Conservation (phyloP, 2,113 vertebrate genomes). For the Sceloporus tristichus region DNA sequence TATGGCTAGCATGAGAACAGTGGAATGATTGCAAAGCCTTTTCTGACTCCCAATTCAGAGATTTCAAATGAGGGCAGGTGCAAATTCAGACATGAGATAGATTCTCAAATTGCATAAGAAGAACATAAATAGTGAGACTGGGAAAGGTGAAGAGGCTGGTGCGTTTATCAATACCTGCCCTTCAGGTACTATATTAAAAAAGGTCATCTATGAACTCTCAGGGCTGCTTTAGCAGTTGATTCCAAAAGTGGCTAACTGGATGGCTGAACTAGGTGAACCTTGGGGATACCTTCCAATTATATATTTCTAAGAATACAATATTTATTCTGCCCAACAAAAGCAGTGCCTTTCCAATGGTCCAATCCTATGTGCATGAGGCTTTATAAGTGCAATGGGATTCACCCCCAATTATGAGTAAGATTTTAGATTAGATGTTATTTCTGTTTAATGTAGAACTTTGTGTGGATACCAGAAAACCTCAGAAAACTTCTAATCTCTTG, state of each 20-base stretch:
- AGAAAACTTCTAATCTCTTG: not conserved
- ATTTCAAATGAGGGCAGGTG: not conserved
- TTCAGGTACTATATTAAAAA: conserved; percentile 54
- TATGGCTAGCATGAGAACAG: not conserved
- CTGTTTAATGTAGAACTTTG: not conserved
- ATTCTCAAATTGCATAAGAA: conserved; percentile 31
- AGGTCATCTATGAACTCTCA: conserved; percentile 56
- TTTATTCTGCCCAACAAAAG: conserved; percentile 68
- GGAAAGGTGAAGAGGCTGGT: conserved; percentile 37
- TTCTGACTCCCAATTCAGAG: not conserved
- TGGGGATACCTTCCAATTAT: too few relatives aligned
- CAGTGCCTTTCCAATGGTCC: conserved; percentile 59
- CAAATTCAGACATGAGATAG: conserved; percentile 35
- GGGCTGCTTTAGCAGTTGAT: too few relatives aligned
- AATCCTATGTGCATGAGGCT: not conserved
- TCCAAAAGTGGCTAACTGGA: too few relatives aligned
- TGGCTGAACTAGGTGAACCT: too few relatives aligned
- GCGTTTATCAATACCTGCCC: not conserved
- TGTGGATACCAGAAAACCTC: not conserved
- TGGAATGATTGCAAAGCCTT: not conserved
- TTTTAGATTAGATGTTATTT: not conserved
- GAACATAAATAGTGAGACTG: conserved; percentile 58
- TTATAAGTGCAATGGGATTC: not conserved
- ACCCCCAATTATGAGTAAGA: conserved; percentile 36
- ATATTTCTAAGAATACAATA: conserved; percentile 1